phyloP scores from a whole-genome alignment of 1,140 invertebrate species.

The Drosophila repletoides region DNA sequence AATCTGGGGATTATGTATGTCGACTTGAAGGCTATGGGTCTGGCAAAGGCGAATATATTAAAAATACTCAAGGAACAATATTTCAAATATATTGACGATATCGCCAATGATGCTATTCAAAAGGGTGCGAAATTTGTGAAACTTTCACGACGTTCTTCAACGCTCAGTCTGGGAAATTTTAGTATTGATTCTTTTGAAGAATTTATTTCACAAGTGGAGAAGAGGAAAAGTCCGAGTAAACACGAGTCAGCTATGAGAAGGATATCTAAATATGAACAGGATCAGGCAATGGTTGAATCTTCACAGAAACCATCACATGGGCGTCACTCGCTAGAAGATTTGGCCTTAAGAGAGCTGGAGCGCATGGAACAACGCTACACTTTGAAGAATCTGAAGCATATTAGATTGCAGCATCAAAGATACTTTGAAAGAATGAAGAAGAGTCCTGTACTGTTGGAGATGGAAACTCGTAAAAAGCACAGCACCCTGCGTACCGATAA shows the following conservation, averaged over 20 bases:
- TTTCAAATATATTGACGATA: neutral
- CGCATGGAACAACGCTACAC: constrained; percentile 8
- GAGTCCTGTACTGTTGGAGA: neutral
- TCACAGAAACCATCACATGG: too few relatives aligned
- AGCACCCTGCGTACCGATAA: too few relatives aligned
- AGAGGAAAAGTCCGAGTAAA: too few relatives aligned
- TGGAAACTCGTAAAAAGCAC: neutral
- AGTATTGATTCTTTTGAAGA: neutral
- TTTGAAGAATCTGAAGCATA: neutral
- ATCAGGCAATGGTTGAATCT: too few relatives aligned
- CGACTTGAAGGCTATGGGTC: constrained; percentile 1
- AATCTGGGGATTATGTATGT: constrained; percentile 1
- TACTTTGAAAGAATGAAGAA: neutral
- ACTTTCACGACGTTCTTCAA: too few relatives aligned
- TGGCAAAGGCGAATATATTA: neutral
- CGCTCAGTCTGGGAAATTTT: too few relatives aligned
- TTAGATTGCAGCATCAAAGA: too few relatives aligned
- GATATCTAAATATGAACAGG: too few relatives aligned
- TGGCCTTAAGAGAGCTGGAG: neutral
- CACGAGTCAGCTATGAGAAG: too few relatives aligned
- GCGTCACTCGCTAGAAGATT: neutral
- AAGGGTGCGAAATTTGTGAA: neutral
- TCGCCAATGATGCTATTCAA: neutral
- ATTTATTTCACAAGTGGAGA: too few relatives aligned
- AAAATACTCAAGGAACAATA: constrained; percentile 24